Base-by-base conservation (phyloP, 2,113 vertebrate species). In the Microtus oregoni region DNA sequence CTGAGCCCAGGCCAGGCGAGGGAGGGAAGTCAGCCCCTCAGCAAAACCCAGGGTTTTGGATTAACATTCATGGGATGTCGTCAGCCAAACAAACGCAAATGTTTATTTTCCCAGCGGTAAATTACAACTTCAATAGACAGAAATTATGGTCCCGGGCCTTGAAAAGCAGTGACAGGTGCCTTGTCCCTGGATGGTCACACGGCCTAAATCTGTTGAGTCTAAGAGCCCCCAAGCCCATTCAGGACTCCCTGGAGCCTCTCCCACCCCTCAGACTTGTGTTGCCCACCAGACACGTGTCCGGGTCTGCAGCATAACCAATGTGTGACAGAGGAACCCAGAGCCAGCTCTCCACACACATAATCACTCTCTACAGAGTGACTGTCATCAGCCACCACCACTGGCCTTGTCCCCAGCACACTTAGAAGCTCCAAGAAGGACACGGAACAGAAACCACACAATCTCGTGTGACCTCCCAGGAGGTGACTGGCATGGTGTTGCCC, bases 91-190 rank as follows among this genome's bases (percentile, higher is more conserved):
- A 0, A 96, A 92, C 96, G 91, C 96, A 97, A 98, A 97, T 96
- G 96, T 96, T 97, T 97, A 96, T 98, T 98, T 98, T 98, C 98
- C 94, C 97, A 95, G 97, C 83, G 30, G 98, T 96, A 94, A 98
- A 98, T 97, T 97, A 97, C 20, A 94, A 97, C 97, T 97, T 98
- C 96, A 96, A 91, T 92, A 96, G 98, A 93, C 96, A 96, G 72
- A 98, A 97, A 97, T 97, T 96, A 98, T 65, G 76, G 97, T 87
- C 97, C 94, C 17, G 76, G 61, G 78, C 26, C 3, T 17, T 20
- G 79, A 96, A 90, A 91, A 3, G 95, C 92, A 92, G 75, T 15
- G 89, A 61, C 19, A 93, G 92, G 90, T 90, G 72, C 89, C 94
- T 94, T 3, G 75, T 96, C 52, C 88, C 77, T 97, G 86, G 58